phyloP scores from a whole-genome alignment of 2,888 invertebrate genomes.

The Drosophila subsilvestris region DNA sequence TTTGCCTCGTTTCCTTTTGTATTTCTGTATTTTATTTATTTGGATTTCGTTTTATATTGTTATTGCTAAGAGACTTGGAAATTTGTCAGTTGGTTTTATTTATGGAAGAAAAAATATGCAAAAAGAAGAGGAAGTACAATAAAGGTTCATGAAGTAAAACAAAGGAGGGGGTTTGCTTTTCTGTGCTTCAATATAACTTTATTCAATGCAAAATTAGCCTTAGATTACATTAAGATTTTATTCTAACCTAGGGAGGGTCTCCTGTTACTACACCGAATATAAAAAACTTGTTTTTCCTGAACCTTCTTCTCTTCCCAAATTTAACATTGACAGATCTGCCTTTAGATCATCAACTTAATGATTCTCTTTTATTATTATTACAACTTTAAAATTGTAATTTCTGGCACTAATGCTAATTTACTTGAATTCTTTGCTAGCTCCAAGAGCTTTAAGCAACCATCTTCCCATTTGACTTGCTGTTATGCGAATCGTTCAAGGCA shows the following conservation, averaged over 20 bases:
- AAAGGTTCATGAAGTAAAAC: neutral
- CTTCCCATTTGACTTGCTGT: neutral
- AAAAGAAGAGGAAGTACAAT: neutral
- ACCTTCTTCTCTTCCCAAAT: no score
- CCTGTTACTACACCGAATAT: no score
- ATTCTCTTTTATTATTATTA: neutral
- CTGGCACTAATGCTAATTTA: neutral
- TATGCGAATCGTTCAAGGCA: neutral
- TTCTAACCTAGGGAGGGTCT: no score
- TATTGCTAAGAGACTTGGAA: slow-evolving; percentile 12
- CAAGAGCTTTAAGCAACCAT: no score
- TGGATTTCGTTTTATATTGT: slow-evolving; percentile 9
- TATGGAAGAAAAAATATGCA: neutral
- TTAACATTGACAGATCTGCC: neutral
- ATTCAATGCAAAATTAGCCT: neutral
- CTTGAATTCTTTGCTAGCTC: neutral
- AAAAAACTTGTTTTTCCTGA: no score
- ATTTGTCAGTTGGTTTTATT: slow-evolving; percentile 8
- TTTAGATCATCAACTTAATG: neutral
- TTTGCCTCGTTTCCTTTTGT: neutral
- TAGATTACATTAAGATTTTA: no score
- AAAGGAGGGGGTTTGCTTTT: neutral
- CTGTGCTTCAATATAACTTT: neutral
- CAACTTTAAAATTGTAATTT: neutral
- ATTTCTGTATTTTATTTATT: slow-evolving; percentile 13